phyloP scores from a whole-genome alignment of 92 coral and sea anemone species.

The Metridium senile region DNA sequence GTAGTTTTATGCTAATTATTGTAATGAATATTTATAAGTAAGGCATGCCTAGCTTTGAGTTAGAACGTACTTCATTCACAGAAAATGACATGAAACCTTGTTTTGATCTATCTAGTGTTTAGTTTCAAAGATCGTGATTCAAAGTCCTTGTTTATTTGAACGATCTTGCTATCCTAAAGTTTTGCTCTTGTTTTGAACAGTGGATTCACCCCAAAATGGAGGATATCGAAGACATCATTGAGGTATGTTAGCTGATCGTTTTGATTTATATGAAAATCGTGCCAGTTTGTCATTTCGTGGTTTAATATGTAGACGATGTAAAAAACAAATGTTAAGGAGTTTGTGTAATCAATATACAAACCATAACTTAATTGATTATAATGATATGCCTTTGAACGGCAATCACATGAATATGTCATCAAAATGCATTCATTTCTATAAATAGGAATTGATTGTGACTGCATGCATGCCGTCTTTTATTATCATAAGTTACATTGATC shows the following conservation, averaged over 20 bases:
- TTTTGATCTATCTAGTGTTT: neutral
- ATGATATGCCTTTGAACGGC: no score
- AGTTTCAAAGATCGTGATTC: neutral
- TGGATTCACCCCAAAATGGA: constrained; percentile 30
- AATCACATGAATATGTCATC: no score
- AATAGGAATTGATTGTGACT: no score
- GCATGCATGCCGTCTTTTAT: no score
- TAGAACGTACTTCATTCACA: neutral
- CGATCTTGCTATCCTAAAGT: neutral
- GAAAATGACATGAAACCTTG: neutral
- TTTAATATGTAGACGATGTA: neutral
- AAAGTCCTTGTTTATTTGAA: neutral
- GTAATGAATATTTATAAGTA: neutral
- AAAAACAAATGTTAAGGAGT: neutral
- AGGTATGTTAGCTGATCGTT: constrained; percentile 39
- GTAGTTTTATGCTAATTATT: neutral
- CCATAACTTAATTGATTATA: neutral
- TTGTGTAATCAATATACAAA: neutral
- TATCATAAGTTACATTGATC: no score
- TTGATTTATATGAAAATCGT: neutral
- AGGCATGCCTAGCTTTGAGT: neutral
- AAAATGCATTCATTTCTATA: no score
- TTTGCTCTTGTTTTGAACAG: neutral
- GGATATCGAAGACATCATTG: constrained; percentile 78
- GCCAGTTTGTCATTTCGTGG: neutral